Percentiles rank a stretch among this genome's conserved stretches.
phyloP scores from a whole-genome alignment of 2,888 invertebrate species.

The Callinectes sapidus region DNA sequence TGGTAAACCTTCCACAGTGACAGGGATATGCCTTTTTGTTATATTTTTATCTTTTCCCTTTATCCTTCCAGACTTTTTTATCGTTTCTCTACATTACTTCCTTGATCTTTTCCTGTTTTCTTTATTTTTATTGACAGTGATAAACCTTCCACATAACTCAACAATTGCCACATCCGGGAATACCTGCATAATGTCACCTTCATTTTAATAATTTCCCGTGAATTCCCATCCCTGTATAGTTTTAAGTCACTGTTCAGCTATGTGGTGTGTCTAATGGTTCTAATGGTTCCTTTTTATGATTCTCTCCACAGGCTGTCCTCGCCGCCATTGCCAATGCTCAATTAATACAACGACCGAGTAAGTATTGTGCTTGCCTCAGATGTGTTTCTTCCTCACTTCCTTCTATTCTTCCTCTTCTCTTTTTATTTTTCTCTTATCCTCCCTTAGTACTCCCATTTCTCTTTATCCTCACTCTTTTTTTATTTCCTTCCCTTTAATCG shows the following conservation, averaged over 20 bases:
- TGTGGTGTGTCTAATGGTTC: slow-evolving; percentile 11
- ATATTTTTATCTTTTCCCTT: too few relatives aligned
- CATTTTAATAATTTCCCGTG: background rate
- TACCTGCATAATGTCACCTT: background rate
- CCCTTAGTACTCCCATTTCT: too few relatives aligned
- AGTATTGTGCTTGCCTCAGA: background rate
- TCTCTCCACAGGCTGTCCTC: slow-evolving; percentile 46
- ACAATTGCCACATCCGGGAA: background rate
- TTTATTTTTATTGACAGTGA: background rate
- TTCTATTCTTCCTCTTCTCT: background rate
- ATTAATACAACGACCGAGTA: slow-evolving; percentile 60
- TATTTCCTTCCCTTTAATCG: too few relatives aligned
- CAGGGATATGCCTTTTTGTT: too few relatives aligned
- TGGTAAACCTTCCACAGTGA: too few relatives aligned
- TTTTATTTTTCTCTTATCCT: background rate
- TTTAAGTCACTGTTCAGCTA: background rate
- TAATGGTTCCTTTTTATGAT: background rate
- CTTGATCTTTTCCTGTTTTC: background rate
- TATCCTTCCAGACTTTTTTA: too few relatives aligned
- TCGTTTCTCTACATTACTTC: background rate
- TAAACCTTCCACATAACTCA: background rate
- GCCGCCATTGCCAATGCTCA: slow-evolving; percentile 55
- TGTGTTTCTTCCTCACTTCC: background rate
- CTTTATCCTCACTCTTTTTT: too few relatives aligned
- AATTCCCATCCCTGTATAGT: background rate